Conservation (phyloP, 2,888 invertebrate species). For the Parnassius smintheus region DNA sequence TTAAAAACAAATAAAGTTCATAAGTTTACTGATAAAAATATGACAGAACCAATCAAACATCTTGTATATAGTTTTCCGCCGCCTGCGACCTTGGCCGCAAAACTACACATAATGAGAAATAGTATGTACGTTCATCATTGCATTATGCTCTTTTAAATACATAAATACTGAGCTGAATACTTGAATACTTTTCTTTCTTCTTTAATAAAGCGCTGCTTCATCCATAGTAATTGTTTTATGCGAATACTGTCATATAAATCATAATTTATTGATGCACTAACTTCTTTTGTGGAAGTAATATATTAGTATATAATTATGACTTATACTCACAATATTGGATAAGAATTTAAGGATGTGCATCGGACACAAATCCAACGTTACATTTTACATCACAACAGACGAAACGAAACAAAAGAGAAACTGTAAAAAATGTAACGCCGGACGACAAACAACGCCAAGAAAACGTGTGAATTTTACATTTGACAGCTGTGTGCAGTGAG, state of each 20-base stretch:
- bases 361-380: conserved; percentile 53
- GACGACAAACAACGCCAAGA: conserved; percentile 77
- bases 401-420: conserved; percentile 63
- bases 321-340: conserved; percentile 56
- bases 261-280: conserved; percentile 8
- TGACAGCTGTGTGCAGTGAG: conserved; percentile 40
- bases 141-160: conserved; percentile 9
- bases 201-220: not conserved
- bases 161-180: not conserved
- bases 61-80: conserved; percentile 15
- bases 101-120: conserved; percentile 11
- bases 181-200: not conserved
- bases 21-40: conserved; percentile 22
- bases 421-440: conserved; percentile 68
- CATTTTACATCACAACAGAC: conserved; percentile 66
- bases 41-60: conserved; percentile 13
- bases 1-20: conserved; percentile 21
- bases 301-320: conserved; percentile 1
- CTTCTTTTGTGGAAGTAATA: conserved; percentile 5
- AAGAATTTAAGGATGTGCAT: conserved; percentile 56
- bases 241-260: conserved; percentile 17
- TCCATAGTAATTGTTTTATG: conserved; percentile 18
- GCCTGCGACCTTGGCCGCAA: conserved; percentile 21
- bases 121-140: not conserved
- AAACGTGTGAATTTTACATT: conserved; percentile 72